A percentile compares a stretch with the other conserved stretches of the same genome.
These are phyloP conservation scores for Aphelinus atriplicis DNA, from an alignment of 1,140 invertebrate genomes.

Conservation along the genomic window DNA sequence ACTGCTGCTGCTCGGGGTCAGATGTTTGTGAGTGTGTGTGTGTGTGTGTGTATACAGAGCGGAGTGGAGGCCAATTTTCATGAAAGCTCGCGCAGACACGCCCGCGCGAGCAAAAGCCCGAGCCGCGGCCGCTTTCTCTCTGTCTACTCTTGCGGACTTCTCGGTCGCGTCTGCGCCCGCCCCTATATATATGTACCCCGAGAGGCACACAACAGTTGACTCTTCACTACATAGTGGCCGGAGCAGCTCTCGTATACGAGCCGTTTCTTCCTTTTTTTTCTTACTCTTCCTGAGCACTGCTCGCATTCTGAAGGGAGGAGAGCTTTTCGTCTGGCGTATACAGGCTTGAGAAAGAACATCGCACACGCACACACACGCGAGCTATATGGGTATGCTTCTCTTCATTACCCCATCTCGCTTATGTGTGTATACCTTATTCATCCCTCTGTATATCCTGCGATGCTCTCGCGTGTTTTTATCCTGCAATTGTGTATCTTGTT, in stretches of 20 bases:
- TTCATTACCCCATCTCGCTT: too few species aligned
- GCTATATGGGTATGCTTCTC: too few species aligned
- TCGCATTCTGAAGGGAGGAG: not conserved
- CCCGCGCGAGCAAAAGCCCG: constrained; percentile 9
- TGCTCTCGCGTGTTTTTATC: too few species aligned
- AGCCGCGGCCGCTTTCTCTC: not conserved
- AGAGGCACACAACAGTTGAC: constrained; percentile 5
- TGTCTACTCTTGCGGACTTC: too few species aligned
- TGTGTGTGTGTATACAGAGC: not conserved
- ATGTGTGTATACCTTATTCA: too few species aligned
- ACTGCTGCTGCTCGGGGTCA: too few species aligned
- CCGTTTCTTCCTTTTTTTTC: not conserved
- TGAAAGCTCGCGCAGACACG: constrained; percentile 32
- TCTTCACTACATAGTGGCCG: not conserved
- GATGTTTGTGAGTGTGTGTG: too few species aligned
- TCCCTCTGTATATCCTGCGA: too few species aligned
- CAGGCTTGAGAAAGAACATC: not conserved
- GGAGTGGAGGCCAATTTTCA: constrained; percentile 32
- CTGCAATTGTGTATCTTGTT: too few species aligned
- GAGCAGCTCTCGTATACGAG: not conserved
- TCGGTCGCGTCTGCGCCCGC: not conserved
- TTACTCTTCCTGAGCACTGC: not conserved
- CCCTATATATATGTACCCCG: not conserved
- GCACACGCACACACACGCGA: too few species aligned
- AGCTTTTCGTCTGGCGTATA: constrained; percentile 13